Evolutionary conservation across 2,113 vertebrate genomes (phyloP).

Genomic region (Sigmodon hispidus): DNA sequence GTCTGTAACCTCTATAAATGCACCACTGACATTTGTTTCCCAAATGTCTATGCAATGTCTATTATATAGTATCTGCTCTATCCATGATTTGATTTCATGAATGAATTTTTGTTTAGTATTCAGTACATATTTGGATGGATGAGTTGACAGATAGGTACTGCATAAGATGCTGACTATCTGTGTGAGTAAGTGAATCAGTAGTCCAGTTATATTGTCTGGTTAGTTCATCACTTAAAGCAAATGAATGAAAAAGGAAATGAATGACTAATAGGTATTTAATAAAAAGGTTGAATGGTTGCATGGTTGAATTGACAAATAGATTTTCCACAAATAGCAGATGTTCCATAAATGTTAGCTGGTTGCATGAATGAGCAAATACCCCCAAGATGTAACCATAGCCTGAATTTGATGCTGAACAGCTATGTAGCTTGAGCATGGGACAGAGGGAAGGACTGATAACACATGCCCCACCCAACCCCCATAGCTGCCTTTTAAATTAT

Average conservation of each 20-base stretch:
- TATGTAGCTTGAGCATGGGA: not conserved
- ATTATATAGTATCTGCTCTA: not conserved
- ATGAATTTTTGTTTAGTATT: not conserved
- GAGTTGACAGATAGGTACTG: not conserved
- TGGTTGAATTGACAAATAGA: conserved; percentile 65
- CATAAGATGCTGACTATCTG: not conserved
- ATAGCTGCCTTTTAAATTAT: not conserved
- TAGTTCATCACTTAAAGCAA: conserved; percentile 48
- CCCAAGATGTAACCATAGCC: conserved; percentile 33
- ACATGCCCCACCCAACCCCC: too few relatives aligned
- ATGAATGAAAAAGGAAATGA: conserved; percentile 50
- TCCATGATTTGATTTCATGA: not conserved
- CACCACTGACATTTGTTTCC: too few relatives aligned
- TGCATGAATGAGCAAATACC: conserved; percentile 62
- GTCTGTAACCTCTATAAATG: too few relatives aligned
- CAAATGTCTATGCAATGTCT: not conserved
- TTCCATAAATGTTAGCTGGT: conserved; percentile 59
- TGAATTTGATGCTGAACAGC: conserved; percentile 33
- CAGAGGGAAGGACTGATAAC: not conserved
- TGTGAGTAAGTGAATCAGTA: not conserved
- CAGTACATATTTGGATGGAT: not conserved
- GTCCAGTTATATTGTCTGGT: not conserved
- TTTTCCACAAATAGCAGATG: conserved; percentile 74
- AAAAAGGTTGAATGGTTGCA: conserved; percentile 56
- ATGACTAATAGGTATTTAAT: conserved; percentile 65